Conservation (phyloP, 2,888 invertebrate genomes). For the Junonia oenone region DNA sequence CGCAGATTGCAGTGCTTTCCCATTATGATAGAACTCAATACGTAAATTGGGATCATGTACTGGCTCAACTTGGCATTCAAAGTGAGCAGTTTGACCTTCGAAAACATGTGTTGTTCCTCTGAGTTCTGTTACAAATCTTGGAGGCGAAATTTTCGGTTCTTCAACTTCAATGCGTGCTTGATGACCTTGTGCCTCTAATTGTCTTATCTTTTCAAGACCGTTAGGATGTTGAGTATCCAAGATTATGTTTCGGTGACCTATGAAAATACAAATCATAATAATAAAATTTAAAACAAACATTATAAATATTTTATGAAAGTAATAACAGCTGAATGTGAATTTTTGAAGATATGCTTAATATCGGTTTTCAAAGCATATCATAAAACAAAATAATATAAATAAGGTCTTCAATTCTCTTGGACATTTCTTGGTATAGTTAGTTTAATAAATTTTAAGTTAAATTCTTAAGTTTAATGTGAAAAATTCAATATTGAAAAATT, state of each 20-base stretch:
- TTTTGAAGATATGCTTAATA: too few species aligned
- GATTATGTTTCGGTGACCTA: constrained; percentile 90
- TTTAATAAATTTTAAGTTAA: too few species aligned
- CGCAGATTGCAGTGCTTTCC: constrained; percentile 93
- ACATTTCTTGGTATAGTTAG: too few species aligned
- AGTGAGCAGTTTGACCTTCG: constrained; percentile 96
- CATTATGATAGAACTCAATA: constrained; percentile 95
- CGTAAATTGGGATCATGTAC: constrained; percentile 93
- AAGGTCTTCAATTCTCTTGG: too few species aligned
- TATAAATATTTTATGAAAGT: too few species aligned
- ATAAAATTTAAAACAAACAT: neutral
- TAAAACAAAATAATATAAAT: too few species aligned
- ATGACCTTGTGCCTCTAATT: constrained; percentile 92
- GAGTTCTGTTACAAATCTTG: constrained; percentile 91
- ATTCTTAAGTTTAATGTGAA: too few species aligned
- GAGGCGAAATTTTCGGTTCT: constrained; percentile 88
- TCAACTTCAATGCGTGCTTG: constrained; percentile 89
- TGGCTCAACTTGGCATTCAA: constrained; percentile 96
- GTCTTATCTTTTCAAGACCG: constrained; percentile 93
- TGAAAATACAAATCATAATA: constrained; percentile 34
- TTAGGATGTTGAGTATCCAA: constrained; percentile 95
- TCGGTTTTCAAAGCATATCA: too few species aligned
- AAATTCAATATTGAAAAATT: too few species aligned
- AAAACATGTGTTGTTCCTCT: constrained; percentile 91
- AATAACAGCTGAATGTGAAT: too few species aligned